A percentile compares a stretch with the other conserved stretches of the same genome.
These are phyloP conservation scores for Crypturellus tataupa DNA, from an alignment of 2,797 vertebrate genomes.

Conservation along the genomic window DNA sequence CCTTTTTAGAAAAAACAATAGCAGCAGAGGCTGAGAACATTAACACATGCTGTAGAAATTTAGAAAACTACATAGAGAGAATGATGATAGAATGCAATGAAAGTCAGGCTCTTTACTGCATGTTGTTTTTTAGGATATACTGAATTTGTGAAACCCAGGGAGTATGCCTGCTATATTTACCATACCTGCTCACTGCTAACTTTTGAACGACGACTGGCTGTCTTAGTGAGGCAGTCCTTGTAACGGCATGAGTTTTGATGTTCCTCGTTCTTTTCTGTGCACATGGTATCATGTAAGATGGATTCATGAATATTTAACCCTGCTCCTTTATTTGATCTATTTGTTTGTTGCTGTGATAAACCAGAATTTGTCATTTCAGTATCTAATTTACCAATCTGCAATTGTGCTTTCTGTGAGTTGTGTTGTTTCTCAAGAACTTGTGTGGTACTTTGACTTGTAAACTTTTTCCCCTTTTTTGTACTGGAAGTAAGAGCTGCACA, in stretches of 20 bases:
- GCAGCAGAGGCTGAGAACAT: background rate
- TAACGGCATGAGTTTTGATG: background rate
- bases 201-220: background rate
- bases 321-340: constrained; percentile 37
- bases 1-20: background rate
- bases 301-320: constrained; percentile 28
- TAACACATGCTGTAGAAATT: background rate
- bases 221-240: background rate
- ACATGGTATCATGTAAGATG: background rate
- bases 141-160: background rate
- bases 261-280: background rate
- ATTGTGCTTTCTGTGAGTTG: constrained; percentile 11
- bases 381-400: constrained; percentile 66
- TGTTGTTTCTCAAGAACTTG: constrained; percentile 28
- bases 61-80: background rate
- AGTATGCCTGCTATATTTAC: background rate
- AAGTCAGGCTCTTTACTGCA: constrained; percentile 11
- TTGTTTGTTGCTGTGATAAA: constrained; percentile 13
- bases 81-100: background rate
- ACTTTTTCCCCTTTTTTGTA: constrained; percentile 22
- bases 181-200: constrained; percentile 65
- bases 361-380: constrained; percentile 27
- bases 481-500: background rate
- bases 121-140: background rate
- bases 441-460: constrained; percentile 6